Conservation (phyloP, 2,797 vertebrate genomes). For the Sebastes aleutianus region DNA sequence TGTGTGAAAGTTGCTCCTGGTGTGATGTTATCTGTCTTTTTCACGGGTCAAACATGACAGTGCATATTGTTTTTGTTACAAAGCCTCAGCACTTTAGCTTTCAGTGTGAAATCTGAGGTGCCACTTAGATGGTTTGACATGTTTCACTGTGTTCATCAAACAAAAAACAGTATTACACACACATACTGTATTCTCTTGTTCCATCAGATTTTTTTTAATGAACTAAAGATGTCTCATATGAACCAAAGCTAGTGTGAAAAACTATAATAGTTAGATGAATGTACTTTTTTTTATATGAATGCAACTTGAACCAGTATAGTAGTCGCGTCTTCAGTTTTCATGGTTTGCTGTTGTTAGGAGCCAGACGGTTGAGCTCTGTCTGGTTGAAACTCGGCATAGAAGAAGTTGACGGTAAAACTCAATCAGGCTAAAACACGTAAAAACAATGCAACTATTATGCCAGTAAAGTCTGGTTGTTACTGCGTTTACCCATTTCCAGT, state of each 20-base stretch:
- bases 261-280: conserved; percentile 63
- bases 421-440: background rate
- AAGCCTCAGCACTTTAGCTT: conserved; percentile 50
- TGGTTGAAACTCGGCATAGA: background rate
- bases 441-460: background rate
- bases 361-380: background rate
- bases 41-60: background rate
- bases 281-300: conserved; percentile 55
- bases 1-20: conserved; percentile 1
- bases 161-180: background rate
- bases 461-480: background rate
- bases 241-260: conserved; percentile 74
- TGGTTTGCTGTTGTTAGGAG: background rate
- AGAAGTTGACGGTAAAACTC: background rate
- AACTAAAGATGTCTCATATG: conserved; percentile 73
- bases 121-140: conserved; percentile 7
- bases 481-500: background rate
- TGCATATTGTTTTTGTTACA: conserved; percentile 21
- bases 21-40: background rate
- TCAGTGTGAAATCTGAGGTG: conserved; percentile 26
- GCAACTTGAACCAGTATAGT: conserved; percentile 19
- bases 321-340: background rate
- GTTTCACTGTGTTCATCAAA: conserved; percentile 40
- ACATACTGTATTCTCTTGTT: background rate
- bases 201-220: conserved; percentile 15